Conservation (phyloP, 1,140 invertebrate species). For the Linepithema humile region DNA sequence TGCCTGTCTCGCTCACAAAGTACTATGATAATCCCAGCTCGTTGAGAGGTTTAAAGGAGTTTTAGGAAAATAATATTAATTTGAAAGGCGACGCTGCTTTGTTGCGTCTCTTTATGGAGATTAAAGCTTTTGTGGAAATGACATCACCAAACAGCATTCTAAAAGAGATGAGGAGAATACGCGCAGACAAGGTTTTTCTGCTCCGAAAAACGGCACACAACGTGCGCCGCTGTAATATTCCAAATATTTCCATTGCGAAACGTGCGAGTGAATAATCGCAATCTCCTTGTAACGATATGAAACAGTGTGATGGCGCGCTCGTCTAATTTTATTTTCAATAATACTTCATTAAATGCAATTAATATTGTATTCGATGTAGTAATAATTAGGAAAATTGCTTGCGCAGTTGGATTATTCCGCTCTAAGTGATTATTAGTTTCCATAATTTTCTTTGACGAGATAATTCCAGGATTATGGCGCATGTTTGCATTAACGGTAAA, state of each 20-base stretch:
- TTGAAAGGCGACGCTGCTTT: constrained; percentile 21
- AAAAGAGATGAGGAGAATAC: constrained; percentile 8
- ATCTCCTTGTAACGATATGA: background rate
- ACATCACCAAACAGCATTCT: constrained; percentile 31
- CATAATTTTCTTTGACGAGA: constrained; percentile 52
- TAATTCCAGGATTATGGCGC: constrained; percentile 41
- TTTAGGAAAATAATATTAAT: constrained; percentile 51
- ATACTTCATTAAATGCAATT: constrained; percentile 11
- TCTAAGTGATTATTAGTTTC: constrained; percentile 51
- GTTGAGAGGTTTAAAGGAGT: background rate
- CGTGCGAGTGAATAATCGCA: background rate
- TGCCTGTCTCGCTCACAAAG: background rate
- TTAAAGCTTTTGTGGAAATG: constrained; percentile 50
- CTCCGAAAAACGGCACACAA: background rate
- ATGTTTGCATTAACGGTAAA: constrained; percentile 38
- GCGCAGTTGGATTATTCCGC: constrained; percentile 23
- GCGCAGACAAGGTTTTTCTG: background rate
- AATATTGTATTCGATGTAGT: constrained; percentile 10
- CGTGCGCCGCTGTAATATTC: background rate
- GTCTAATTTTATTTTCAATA: constrained; percentile 15
- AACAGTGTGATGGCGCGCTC: background rate
- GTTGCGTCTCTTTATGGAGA: constrained; percentile 3
- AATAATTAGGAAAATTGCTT: constrained; percentile 41
- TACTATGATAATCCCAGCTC: constrained; percentile 22
- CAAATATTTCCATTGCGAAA: background rate